A percentile compares a stretch with the other conserved stretches of the same genome.
These are phyloP conservation scores for Puntigrus tetrazona DNA, from an alignment of 2,113 vertebrate species.

Conservation along the genomic window DNA sequence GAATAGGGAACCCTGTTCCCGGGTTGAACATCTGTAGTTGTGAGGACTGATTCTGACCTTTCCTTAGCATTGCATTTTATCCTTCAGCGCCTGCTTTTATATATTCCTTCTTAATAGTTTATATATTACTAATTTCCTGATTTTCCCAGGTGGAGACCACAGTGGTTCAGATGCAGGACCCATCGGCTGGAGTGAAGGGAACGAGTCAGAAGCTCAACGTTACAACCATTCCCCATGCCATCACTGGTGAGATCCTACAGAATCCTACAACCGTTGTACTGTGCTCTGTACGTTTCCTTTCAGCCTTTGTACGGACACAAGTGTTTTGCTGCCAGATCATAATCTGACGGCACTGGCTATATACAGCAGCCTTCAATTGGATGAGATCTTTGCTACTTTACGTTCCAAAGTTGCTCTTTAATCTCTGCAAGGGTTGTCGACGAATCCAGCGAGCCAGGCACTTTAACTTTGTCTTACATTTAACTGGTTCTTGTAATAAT, in stretches of 20 bases:
- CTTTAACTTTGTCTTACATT: neutral
- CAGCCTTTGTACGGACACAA: neutral
- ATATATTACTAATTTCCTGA: neutral
- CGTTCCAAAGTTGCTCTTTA: slow-evolving; percentile 61
- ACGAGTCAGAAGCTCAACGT: slow-evolving; percentile 83
- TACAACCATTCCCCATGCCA: slow-evolving; percentile 83
- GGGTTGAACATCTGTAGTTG: neutral
- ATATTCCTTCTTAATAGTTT: neutral
- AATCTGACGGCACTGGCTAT: slow-evolving; percentile 67
- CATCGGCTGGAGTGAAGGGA: slow-evolving; percentile 79
- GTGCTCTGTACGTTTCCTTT: neutral
- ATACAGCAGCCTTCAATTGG: slow-evolving; percentile 67
- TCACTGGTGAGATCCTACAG: slow-evolving; percentile 77
- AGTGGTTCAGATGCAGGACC: slow-evolving; percentile 91
- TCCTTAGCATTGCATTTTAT: neutral
- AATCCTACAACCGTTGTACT: neutral
- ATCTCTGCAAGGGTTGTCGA: slow-evolving; percentile 49
- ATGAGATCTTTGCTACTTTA: slow-evolving; percentile 64
- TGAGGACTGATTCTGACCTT: neutral
- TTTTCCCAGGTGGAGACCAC: slow-evolving; percentile 81
- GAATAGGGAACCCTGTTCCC: neutral
- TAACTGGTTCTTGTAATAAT: neutral
- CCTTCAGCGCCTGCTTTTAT: neutral
- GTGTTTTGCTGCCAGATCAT: slow-evolving; percentile 33
- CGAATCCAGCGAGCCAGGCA: neutral